phyloP scores from a whole-genome alignment of 2,113 vertebrate species.

The Synchiropus splendidus region DNA sequence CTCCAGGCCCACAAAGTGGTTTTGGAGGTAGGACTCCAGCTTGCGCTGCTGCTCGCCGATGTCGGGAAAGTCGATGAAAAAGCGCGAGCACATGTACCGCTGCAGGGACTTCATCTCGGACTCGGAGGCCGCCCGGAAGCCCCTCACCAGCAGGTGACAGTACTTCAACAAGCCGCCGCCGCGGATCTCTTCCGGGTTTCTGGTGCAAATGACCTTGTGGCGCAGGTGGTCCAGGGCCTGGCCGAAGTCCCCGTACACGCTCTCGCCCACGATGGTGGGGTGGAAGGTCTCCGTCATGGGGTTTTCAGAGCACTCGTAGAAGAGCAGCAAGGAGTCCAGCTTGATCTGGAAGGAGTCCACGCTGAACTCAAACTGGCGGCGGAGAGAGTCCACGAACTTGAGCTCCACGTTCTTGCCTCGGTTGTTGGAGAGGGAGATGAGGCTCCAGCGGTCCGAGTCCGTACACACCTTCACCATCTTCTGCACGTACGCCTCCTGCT shows the following conservation, averaged over 20 bases:
- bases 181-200: conserved; percentile 95
- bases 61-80: conserved; percentile 99
- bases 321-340: conserved; percentile 94
- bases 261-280: conserved; percentile 94
- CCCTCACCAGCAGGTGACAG: conserved; percentile 96
- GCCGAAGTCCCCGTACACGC: conserved; percentile 90
- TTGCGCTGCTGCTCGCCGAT: conserved; percentile 96
- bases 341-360: conserved; percentile 99
- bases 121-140: conserved; percentile 85
- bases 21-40: conserved; percentile 98
- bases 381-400: conserved; percentile 96
- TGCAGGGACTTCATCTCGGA: conserved; percentile 94
- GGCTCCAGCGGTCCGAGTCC: conserved; percentile 97
- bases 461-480: conserved; percentile 99
- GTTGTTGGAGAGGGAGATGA: conserved; percentile 98
- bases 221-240: conserved; percentile 91
- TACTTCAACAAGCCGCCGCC: conserved; percentile 98
- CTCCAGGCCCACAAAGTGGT: conserved; percentile 98
- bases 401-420: conserved; percentile 97
- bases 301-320: conserved; percentile 96
- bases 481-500: conserved; percentile 93
- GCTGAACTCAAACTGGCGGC: conserved; percentile 98
- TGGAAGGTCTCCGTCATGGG: conserved; percentile 95
- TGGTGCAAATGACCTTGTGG: conserved; percentile 91
- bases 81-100: conserved; percentile 98